These are phyloP conservation scores for Lophotriccus pileatus DNA, from an alignment of 2,797 vertebrate species.

Conservation along the genomic window DNA sequence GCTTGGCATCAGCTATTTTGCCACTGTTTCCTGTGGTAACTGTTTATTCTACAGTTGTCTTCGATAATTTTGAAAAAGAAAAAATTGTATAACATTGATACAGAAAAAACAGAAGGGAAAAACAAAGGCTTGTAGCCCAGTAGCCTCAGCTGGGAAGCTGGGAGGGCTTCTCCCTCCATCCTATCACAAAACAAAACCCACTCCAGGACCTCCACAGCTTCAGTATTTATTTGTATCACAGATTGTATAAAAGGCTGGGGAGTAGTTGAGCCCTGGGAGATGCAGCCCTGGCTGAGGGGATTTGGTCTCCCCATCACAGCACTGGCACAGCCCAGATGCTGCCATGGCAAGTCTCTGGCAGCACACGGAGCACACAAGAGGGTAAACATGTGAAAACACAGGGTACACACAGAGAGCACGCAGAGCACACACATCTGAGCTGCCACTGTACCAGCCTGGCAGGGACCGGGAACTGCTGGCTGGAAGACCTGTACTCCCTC, in stretches of 20 bases:
- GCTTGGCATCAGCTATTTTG: background rate
- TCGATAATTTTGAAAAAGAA: background rate
- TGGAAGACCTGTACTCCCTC: background rate
- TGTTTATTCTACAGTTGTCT: background rate
- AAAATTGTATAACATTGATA: rapidly evolving
- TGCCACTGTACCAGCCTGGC: background rate
- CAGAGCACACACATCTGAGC: background rate
- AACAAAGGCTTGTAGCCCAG: background rate
- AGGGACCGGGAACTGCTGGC: background rate
- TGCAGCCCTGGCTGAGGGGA: background rate
- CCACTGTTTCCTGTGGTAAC: background rate
- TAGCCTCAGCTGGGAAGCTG: background rate
- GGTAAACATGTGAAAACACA: too few species aligned
- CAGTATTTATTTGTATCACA: background rate
- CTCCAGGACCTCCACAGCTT: background rate
- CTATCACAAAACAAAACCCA: background rate
- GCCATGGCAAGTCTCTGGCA: background rate
- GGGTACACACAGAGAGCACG: background rate
- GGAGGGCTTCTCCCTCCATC: background rate
- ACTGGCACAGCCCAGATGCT: background rate
- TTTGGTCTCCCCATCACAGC: background rate
- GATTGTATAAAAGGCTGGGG: background rate
- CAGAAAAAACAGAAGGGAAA: background rate
- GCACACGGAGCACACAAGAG: rapidly evolving
- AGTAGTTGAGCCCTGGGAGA: rapidly evolving